phyloP scores from a whole-genome alignment of 2,797 vertebrate genomes.

The Apogon hyalosoma region DNA sequence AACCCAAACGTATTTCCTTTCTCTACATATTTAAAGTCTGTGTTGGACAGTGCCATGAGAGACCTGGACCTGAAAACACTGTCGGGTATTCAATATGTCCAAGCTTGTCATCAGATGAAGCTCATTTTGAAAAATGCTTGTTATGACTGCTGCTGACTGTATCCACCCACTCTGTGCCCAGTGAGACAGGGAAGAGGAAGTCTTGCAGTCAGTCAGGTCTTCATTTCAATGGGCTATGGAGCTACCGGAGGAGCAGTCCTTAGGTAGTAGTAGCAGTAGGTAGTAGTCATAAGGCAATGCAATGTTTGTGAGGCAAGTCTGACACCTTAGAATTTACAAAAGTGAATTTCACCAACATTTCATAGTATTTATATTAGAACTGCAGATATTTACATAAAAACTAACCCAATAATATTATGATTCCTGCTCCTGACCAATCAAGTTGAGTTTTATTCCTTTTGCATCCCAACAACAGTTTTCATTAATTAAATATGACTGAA shows the following conservation, averaged over 20 bases:
- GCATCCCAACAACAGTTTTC: no score
- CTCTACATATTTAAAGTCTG: constrained; percentile 48
- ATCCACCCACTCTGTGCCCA: constrained; percentile 70
- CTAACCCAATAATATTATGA: no score
- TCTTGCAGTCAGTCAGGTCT: constrained; percentile 65
- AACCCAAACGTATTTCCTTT: constrained; percentile 32
- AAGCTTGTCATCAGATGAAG: constrained; percentile 75
- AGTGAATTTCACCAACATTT: no score
- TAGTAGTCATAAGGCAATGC: no score
- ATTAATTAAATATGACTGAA: no score
- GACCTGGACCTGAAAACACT: constrained; percentile 68
- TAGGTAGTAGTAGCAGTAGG: no score
- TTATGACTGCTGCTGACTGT: constrained; percentile 74
- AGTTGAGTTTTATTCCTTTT: no score
- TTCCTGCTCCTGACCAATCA: no score
- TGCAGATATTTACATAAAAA: no score
- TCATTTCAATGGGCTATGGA: constrained; percentile 63
- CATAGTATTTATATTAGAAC: no score
- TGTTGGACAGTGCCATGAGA: constrained; percentile 65
- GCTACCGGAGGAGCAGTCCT: constrained; percentile 25
- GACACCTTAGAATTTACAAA: no score
- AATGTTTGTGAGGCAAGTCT: no score
- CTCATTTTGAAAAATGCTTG: constrained; percentile 78
- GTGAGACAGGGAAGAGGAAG: constrained; percentile 71
- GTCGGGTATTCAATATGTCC: constrained; percentile 70